Conservation (phyloP, 64 coral and sea anemone species). For the Stichodactyla mertensii region DNA sequence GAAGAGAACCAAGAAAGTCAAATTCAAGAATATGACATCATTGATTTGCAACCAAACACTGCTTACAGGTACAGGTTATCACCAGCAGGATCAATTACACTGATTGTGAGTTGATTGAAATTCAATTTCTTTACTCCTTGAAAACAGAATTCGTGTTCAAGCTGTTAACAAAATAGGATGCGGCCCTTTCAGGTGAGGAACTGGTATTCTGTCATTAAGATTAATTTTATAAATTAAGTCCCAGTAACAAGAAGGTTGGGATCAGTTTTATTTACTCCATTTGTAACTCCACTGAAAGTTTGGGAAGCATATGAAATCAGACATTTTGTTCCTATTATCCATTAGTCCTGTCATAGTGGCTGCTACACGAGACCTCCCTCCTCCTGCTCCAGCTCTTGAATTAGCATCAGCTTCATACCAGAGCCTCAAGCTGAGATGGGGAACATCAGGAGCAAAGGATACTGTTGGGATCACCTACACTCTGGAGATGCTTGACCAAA, state of each 20-base stretch:
- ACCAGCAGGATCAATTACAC: not conserved
- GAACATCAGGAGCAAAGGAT: constrained; percentile 28
- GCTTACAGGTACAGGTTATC: constrained; percentile 59
- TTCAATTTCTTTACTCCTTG: not conserved
- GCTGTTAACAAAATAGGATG: constrained; percentile 97
- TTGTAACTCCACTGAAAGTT: too few species aligned
- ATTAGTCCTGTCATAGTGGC: constrained; percentile 40
- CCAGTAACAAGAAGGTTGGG: too few species aligned
- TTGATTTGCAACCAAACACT: constrained; percentile 69
- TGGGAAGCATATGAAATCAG: too few species aligned
- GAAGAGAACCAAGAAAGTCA: constrained; percentile 31
- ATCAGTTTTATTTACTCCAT: too few species aligned
- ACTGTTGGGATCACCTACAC: constrained; percentile 62
- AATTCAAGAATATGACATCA: constrained; percentile 67
- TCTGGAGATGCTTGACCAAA: constrained; percentile 68
- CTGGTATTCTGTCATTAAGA: not conserved
- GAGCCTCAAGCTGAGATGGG: constrained; percentile 76
- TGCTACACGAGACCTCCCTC: constrained; percentile 62
- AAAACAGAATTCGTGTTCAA: constrained; percentile 83
- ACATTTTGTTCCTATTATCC: not conserved
- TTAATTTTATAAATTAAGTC: too few species aligned
- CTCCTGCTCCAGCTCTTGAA: constrained; percentile 60
- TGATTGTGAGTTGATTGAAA: too few species aligned
- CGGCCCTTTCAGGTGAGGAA: constrained; percentile 82
- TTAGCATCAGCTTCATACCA: constrained; percentile 72